Base-by-base conservation (phyloP, 2,888 invertebrate genomes). In the Drosophila sordidula region DNA sequence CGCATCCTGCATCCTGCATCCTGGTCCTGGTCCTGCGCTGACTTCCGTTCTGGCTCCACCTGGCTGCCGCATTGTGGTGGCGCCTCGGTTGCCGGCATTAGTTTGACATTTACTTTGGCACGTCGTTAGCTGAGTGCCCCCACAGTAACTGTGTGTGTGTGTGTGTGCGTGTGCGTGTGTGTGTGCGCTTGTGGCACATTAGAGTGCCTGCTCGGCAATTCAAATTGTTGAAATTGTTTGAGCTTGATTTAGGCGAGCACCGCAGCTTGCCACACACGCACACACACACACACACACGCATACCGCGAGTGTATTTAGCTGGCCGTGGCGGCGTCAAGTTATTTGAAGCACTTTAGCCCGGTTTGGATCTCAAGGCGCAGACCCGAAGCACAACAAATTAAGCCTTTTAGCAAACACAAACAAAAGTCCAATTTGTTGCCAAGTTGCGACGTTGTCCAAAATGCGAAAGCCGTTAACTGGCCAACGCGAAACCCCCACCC, bases 51-150 rank as follows among this genome's bases (percentile, higher is more conserved):
- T 16, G 32, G 49, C 50, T 68, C 38, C 54, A 64, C 55, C 69
- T 74, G 69, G 58, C 45, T 46, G 63, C 75, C 69, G 79, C 75
- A 78, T 58, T 75, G 79, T 70, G 75, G 75, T 78, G 64, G 55
- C 61, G 65, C 79, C 78, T 69, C 51, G 80, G 59, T 61, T 79
- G 67, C 63, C 70, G 87, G 89, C 89, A 83, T 83, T 83, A 83
- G 83, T 89, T 83, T 83, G 89, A 87, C 83, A 83, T 83, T 89
- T 89, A 83, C 83, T 83, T 83, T 78, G 84, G 87, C 83, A 89
- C 78, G 81, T 83, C 83, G 83, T 83, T 83, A 87, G 78, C 56
- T 70, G 88, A 87, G 88, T 85, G 88, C 75, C 67, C 41, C 22
- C 26, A n/a, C n/a, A n/a, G n/a, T n/a, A 39, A 36, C 26, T 49